Evolutionary conservation across 2,888 invertebrate species (phyloP), one percentile per base, ranked within the genome.

Genomic region (Aporophyla nigra): DNA sequence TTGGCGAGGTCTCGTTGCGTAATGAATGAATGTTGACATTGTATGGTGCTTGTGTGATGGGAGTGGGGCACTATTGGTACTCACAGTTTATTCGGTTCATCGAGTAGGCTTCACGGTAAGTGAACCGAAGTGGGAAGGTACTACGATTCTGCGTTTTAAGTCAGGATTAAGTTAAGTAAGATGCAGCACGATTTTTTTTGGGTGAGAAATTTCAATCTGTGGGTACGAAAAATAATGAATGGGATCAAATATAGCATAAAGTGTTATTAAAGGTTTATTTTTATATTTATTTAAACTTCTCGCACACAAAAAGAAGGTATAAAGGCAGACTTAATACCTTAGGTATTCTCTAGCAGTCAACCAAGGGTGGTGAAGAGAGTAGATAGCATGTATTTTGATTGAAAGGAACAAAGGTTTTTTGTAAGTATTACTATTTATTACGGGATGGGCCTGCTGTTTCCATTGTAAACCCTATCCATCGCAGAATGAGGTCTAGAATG

Each of bases 1-100:
- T 92, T 91, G 87, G 89, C 93, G 94, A 95, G 95, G 95, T 91
- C 94, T 93, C 87, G 87, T 96, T 96, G 95, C 95, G 95, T 95
- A 95, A 96, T 92, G 90, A 95, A 95, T 92, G 89, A 91, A 90
- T 95, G 95, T 95, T 95, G 95, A 95, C 95, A 96, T 94, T 94
- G 94, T 91, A 88, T 89, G 90, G 90, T 92, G 89, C 90, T 88
- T 85, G 86, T 82, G 51, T 73, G 62, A 86, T 79, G 74, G 83
- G 73, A 82, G 87, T 90, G 90, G 92, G 90, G 84, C 82, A 86
- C 73, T 79, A 82, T 70, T 65, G 81, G 87, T 86, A 82, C 79
- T 86, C 85, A 76, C 83, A 74, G 68, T 53, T 78, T 83, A 82
- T 76, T 81, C 85, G 80, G 73, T 79, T 83, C 81, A 88, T 82